A percentile compares a stretch with the other conserved stretches of the same genome.
phyloP scores from a whole-genome alignment of 2,113 vertebrate genomes.

The Athene noctua region DNA sequence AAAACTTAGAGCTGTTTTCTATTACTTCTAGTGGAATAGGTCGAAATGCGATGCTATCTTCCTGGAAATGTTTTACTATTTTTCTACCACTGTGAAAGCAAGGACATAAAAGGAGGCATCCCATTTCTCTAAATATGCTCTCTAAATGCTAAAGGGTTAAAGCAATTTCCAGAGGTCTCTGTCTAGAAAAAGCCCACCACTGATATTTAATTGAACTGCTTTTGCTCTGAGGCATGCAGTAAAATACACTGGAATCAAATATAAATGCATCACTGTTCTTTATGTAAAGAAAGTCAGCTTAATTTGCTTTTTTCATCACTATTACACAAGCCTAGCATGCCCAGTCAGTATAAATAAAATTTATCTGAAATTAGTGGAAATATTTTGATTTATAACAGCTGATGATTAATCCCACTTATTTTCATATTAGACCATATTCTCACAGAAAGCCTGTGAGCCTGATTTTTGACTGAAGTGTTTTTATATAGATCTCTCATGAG shows the following conservation, averaged over 20 bases:
- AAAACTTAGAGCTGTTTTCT: neutral
- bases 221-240: constrained; percentile 38
- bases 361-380: neutral
- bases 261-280: constrained; percentile 34
- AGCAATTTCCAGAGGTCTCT: constrained; percentile 70
- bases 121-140: constrained; percentile 54
- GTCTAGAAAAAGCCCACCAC: constrained; percentile 35
- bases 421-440: neutral
- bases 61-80: neutral
- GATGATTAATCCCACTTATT: neutral
- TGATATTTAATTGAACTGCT: constrained; percentile 67
- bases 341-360: neutral
- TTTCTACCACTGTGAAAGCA: neutral
- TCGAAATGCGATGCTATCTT: neutral
- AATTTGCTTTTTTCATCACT: neutral
- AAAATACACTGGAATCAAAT: constrained; percentile 37
- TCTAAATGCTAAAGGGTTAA: constrained; percentile 69
- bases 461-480: neutral
- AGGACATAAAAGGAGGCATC: neutral
- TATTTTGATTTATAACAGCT: neutral
- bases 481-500: neutral
- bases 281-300: constrained; percentile 28
- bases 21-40: neutral
- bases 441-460: neutral
- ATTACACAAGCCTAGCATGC: neutral